Evolutionary conservation across 2,113 vertebrate genomes (phyloP).

Genomic region (Sander lucioperca): DNA sequence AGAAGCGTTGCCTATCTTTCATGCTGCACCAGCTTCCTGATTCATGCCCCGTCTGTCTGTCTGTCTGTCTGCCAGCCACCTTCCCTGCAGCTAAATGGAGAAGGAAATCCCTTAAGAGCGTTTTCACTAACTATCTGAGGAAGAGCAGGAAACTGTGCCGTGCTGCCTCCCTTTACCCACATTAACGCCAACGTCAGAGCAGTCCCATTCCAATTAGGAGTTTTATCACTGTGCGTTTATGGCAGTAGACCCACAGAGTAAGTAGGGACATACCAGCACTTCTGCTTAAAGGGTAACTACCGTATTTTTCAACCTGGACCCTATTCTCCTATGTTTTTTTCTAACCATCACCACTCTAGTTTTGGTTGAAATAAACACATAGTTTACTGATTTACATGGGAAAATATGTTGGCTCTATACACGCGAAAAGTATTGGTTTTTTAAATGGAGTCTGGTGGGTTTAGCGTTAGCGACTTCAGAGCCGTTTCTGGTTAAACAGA

Average conservation of each 20-base stretch:
- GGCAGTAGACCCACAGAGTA: not conserved
- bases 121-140: constrained; percentile 5
- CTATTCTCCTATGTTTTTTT: too few relatives aligned
- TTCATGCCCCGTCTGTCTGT: constrained; percentile 11
- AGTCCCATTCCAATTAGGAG: not conserved
- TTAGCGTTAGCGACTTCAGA: too few relatives aligned
- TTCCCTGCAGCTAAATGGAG: not conserved
- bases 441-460: too few relatives aligned
- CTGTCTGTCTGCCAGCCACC: not conserved
- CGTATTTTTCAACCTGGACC: too few relatives aligned
- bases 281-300: not conserved
- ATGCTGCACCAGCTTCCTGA: constrained; percentile 32
- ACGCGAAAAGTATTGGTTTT: too few relatives aligned
- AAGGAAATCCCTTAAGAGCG: constrained; percentile 58
- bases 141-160: constrained; percentile 39
- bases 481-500: too few relatives aligned
- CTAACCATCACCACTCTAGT: too few relatives aligned
- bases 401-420: too few relatives aligned
- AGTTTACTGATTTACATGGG: too few relatives aligned
- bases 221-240: not conserved
- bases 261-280: constrained; percentile 11
- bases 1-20: not conserved
- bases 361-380: too few relatives aligned
- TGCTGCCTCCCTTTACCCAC: too few relatives aligned
- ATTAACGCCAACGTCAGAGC: not conserved